Percentiles rank a stretch among this genome's conserved stretches.
Conservation (phyloP, 2,113 vertebrate species). For the Cavia aperea region DNA sequence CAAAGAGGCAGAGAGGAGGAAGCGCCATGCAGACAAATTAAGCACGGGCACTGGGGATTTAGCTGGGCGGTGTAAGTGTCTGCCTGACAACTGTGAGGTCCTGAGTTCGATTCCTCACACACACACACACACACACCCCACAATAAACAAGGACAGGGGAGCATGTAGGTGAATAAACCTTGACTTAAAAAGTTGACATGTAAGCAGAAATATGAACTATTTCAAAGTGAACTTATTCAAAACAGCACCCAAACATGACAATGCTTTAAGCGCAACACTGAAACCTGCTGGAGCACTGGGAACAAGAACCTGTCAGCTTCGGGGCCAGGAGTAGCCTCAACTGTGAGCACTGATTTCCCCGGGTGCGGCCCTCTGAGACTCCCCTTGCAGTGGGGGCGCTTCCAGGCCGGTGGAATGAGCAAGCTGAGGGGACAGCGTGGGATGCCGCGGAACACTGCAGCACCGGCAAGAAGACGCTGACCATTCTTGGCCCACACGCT, state of each 20-base stretch:
- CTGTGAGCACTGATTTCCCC: not conserved
- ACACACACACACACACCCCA: too few relatives aligned
- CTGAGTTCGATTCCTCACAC: too few relatives aligned
- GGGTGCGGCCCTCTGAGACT: not conserved
- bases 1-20: not conserved
- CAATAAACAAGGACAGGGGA: not conserved
- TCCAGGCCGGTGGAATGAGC: not conserved
- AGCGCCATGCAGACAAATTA: not conserved
- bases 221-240: not conserved
- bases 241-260: not conserved
- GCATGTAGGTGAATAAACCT: not conserved
- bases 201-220: not conserved
- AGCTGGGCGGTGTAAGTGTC: too few relatives aligned
- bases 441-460: not conserved
- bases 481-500: not conserved
- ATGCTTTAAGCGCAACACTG: not conserved
- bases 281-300: not conserved
- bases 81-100: too few relatives aligned
- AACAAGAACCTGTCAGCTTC: not conserved
- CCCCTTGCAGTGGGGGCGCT: rapidly evolving
- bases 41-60: not conserved
- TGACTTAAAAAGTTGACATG: not conserved
- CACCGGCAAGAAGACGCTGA: not conserved
- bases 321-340: not conserved
- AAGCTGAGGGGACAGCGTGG: not conserved